Base-by-base conservation (phyloP, 2,888 invertebrate genomes). In the Zele albiditarsus region DNA sequence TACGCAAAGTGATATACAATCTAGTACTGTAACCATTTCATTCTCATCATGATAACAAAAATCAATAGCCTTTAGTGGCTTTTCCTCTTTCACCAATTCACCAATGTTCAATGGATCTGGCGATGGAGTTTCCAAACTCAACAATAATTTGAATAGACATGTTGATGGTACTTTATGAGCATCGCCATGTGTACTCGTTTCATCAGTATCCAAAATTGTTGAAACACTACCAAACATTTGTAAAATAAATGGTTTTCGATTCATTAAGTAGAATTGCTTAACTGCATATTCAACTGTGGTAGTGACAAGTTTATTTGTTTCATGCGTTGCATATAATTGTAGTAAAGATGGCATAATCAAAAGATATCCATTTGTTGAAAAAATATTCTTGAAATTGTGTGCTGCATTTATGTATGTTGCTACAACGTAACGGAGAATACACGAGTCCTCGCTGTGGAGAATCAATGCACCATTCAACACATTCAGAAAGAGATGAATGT, bases 221-320 rank as follows among this genome's bases (percentile, higher is more conserved):
- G 99, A 98, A 0, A 98, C 96, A 3, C 98, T 98, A 1, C 99
- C 99, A 90, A 99, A 99, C 98, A 99, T 98, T 92, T 99, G 98
- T 70, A 99, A 91, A 82, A 99, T 97, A 86, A 99, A 99, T 0
- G 99, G 99, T 87, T 99, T 99, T 69, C 99, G 93, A 87, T 99
- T 99, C 89, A 99, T 93, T 75, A 99, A 92, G 90, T 99, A 99
- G 90, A 99, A 99, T 88, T 99, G 99, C 86, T 98, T 98, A 16
- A 98, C 98, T 0, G 98, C 97, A 88, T 98, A 99, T 88, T 99
- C 98, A 72, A 99, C 96, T 0, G 98, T 98, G 0, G 97, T 95
- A 5, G 97, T 97, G 1, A 99, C 95, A 27, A 98, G 91, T 86
- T 95, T 95, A 89, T 99, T 99, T 0, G 98, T 98, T 91, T 98